These are phyloP conservation scores for Todiramphus chloris DNA, from an alignment of 2,113 vertebrate genomes.

Conservation along the genomic window DNA sequence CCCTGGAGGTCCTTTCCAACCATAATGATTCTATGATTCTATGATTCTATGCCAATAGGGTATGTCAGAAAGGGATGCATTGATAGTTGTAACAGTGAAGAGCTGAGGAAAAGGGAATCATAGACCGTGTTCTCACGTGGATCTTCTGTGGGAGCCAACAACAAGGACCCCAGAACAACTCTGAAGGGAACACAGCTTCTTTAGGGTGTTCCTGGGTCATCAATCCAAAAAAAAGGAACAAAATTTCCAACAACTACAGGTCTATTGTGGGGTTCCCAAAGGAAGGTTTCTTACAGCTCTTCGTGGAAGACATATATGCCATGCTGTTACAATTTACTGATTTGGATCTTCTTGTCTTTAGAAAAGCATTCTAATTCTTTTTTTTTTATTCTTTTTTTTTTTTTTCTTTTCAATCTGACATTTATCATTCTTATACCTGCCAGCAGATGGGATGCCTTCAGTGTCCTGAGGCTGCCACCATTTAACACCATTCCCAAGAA, in stretches of 20 bases:
- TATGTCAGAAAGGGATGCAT: neutral
- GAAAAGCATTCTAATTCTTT: neutral
- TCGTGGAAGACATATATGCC: neutral
- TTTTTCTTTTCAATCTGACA: neutral
- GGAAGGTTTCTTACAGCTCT: neutral
- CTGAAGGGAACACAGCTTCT: neutral
- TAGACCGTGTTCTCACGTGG: neutral
- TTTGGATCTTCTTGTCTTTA: neutral
- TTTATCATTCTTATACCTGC: neutral
- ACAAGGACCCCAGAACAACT: neutral
- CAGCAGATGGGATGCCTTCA: neutral
- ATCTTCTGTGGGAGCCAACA: neutral
- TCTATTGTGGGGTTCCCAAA: neutral
- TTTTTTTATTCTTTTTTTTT: neutral
- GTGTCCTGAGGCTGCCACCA: neutral
- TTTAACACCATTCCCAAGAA: neutral
- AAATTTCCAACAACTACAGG: neutral
- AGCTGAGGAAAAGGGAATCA: neutral
- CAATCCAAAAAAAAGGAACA: neutral
- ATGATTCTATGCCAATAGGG: neutral
- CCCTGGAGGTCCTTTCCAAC: too few relatives aligned
- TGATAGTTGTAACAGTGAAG: neutral
- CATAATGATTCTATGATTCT: too few relatives aligned
- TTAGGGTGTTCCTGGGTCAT: neutral
- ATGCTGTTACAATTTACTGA: neutral